Evolutionary conservation across 92 coral and sea anemone species (phyloP).

Genomic region (Bergia puertoricense): DNA sequence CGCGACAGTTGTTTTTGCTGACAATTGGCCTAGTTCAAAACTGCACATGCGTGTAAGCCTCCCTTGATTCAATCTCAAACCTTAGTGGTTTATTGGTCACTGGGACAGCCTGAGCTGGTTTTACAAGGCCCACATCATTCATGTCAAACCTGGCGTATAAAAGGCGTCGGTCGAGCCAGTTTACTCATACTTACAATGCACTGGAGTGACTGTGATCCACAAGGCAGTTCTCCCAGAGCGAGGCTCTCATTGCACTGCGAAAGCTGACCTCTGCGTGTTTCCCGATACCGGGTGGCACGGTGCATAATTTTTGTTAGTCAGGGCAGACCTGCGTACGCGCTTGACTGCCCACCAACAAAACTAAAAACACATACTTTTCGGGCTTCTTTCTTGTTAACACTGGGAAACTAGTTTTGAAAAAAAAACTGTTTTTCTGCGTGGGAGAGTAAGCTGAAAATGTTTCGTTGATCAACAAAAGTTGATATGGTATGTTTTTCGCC

Average conservation of each 20-base stretch:
- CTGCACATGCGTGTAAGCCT: neutral
- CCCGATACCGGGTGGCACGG: slow-evolving; percentile 46
- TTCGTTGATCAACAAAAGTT: too few relatives aligned
- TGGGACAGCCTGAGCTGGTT: neutral
- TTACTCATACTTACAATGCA: slow-evolving; percentile 49
- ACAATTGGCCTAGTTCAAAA: neutral
- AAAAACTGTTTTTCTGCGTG: too few relatives aligned
- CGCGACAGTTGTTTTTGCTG: too few relatives aligned
- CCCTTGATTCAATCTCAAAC: neutral
- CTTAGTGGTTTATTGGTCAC: neutral
- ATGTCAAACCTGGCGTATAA: neutral
- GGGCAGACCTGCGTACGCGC: slow-evolving; percentile 55
- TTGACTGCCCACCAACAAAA: slow-evolving; percentile 48
- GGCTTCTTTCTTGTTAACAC: too few relatives aligned
- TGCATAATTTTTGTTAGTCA: slow-evolving; percentile 42
- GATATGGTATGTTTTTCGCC: too few relatives aligned
- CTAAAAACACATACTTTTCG: neutral
- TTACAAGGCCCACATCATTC: slow-evolving; percentile 2
- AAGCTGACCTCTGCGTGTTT: slow-evolving; percentile 39
- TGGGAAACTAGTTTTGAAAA: too few relatives aligned
- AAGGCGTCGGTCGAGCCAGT: neutral
- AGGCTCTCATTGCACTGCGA: slow-evolving; percentile 49
- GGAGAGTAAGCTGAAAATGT: too few relatives aligned
- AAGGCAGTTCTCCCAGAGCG: slow-evolving; percentile 52
- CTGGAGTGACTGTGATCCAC: slow-evolving; percentile 46